Conservation (phyloP, 2,797 vertebrate genomes). For the Lacerta agilis region DNA sequence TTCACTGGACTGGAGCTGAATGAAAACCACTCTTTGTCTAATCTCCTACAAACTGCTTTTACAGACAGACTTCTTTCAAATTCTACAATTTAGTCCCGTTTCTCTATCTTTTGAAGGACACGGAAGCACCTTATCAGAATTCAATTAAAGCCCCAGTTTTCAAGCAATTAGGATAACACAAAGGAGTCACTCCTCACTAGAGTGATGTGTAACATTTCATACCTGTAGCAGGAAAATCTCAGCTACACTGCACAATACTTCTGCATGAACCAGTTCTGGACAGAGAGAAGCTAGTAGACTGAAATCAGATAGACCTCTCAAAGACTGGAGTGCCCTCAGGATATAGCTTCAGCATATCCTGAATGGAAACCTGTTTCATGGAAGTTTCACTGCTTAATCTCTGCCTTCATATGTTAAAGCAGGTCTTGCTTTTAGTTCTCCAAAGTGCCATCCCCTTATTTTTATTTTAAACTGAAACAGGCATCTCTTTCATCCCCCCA, state of each 20-base stretch:
- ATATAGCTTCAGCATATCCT: background rate
- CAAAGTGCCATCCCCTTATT: background rate
- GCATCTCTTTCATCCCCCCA: background rate
- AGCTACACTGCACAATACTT: background rate
- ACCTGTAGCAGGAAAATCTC: background rate
- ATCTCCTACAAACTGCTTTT: accelerated
- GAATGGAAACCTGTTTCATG: background rate
- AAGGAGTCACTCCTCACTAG: too few relatives aligned
- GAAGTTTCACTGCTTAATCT: background rate
- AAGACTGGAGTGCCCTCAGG: background rate
- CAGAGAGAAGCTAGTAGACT: background rate
- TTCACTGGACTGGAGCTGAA: background rate
- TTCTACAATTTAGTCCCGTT: background rate
- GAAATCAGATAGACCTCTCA: conserved; percentile 25
- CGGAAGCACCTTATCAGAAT: background rate
- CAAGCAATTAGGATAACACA: background rate
- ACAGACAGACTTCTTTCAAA: background rate
- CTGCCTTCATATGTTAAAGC: background rate
- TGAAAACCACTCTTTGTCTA: background rate
- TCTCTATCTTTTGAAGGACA: background rate
- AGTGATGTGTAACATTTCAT: accelerated
- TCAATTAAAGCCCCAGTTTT: background rate
- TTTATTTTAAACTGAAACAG: background rate
- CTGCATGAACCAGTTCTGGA: background rate
- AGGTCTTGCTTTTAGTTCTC: background rate